Evolutionary conservation across 2,888 invertebrate genomes (phyloP).

Genomic region (Caradrina clavipalpis): DNA sequence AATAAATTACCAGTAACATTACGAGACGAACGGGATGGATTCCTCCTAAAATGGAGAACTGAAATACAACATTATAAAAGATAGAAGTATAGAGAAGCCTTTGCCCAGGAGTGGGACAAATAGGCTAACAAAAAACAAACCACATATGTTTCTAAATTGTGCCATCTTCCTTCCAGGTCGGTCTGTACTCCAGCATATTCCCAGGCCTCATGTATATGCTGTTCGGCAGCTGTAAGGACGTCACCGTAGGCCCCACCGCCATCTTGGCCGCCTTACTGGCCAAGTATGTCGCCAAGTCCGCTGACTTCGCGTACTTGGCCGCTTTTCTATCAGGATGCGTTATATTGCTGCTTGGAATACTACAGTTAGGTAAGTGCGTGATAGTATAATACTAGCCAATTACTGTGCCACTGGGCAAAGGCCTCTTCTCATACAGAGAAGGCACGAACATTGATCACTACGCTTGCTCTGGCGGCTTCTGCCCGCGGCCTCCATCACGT

Average conservation of each 20-base stretch:
- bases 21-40: no score
- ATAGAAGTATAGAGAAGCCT: no score
- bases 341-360: slow-evolving; percentile 93
- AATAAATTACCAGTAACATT: no score
- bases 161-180: slow-evolving; percentile 90
- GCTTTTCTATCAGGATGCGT: slow-evolving; percentile 94
- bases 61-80: no score
- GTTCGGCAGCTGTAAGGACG: slow-evolving; percentile 96
- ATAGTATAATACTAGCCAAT: not conserved
- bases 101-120: no score
- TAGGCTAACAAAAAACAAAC: no score
- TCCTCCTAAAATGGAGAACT: no score
- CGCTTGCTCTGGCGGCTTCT: no score
- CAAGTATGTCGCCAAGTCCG: slow-evolving; percentile 92
- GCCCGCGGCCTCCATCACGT: no score
- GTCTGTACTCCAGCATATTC: slow-evolving; percentile 98
- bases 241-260: slow-evolving; percentile 96
- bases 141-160: not conserved
- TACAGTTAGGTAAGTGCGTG: slow-evolving; percentile 91
- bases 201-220: slow-evolving; percentile 97
- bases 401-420: no score
- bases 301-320: slow-evolving; percentile 93
- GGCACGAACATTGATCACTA: no score
- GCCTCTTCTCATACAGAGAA: no score
- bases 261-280: slow-evolving; percentile 96